Evolutionary conservation across 2,113 vertebrate genomes (phyloP).

Genomic region (Tetrao urogallus): DNA sequence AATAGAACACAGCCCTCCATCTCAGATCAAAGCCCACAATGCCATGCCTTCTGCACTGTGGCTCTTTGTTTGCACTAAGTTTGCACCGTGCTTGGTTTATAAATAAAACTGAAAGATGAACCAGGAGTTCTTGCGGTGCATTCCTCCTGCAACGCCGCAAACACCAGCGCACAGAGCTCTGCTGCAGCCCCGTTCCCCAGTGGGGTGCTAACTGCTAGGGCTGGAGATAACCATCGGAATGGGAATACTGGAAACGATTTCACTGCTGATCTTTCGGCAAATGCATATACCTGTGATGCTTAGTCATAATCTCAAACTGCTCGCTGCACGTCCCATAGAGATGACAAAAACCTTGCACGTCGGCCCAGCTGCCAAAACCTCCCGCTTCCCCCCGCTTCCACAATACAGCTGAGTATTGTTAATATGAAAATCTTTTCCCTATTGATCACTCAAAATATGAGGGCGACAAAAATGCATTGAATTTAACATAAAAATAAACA

Average conservation of each 20-base stretch:
- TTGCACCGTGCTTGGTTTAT: not conserved
- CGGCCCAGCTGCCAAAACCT: constrained; percentile 27
- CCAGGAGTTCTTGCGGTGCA: not conserved
- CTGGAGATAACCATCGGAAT: constrained; percentile 5
- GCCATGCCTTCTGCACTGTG: not conserved
- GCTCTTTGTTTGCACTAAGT: not conserved
- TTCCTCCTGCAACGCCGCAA: not conserved
- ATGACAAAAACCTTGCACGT: constrained; percentile 12
- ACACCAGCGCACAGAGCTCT: accelerated
- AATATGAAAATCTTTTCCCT: constrained; percentile 67
- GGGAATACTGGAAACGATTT: constrained; percentile 35
- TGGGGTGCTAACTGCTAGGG: constrained; percentile 69
- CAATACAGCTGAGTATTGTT: constrained; percentile 63
- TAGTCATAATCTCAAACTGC: constrained; percentile 51
- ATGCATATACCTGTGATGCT: constrained; percentile 12
- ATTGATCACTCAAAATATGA: constrained; percentile 71
- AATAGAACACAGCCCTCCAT: not conserved
- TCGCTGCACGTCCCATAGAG: constrained; percentile 39
- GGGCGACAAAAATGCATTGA: constrained; percentile 66
- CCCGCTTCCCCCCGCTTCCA: not conserved
- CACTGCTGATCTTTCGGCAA: constrained; percentile 12
- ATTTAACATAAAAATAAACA: constrained; percentile 76
- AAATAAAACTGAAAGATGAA: constrained; percentile 37
- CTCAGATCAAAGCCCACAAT: not conserved
- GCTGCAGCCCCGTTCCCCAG: not conserved